These are phyloP conservation scores for Pantherophis alleghaniensis DNA, from an alignment of 2,797 vertebrate species.

Conservation along the genomic window DNA sequence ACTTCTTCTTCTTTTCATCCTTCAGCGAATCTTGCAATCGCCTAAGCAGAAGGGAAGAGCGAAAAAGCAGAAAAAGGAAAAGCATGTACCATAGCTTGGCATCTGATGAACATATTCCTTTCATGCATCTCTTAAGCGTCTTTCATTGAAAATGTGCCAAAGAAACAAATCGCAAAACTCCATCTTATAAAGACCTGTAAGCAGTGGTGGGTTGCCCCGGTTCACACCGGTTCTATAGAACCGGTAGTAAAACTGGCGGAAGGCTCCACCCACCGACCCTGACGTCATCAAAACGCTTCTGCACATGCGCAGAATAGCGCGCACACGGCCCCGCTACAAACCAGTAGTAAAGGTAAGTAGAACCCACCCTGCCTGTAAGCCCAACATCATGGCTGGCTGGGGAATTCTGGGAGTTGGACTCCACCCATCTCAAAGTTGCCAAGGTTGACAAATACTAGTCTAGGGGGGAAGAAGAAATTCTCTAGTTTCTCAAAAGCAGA, in stretches of 20 bases:
- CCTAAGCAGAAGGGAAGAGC: conserved; percentile 41
- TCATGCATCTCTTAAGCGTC: background rate
- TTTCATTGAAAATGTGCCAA: background rate
- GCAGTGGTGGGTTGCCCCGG: no score
- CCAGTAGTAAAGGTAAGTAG: no score
- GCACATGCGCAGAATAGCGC: no score
- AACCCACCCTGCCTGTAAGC: background rate
- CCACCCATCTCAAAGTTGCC: background rate
- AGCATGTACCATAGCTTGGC: background rate
- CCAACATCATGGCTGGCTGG: background rate
- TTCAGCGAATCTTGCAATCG: conserved; percentile 66
- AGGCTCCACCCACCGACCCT: no score
- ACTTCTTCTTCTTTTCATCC: conserved; percentile 74
- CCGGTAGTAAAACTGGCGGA: no score
- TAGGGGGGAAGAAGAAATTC: background rate
- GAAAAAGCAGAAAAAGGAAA: background rate
- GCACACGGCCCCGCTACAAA: fast-evolving
- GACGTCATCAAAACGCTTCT: no score
- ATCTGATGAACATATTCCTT: background rate
- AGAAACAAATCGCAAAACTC: background rate
- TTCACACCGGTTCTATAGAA: no score
- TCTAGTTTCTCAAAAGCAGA: background rate
- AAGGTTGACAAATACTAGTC: background rate
- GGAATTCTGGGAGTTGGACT: background rate
- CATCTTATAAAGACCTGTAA: background rate